Evolutionary conservation across 1,140 invertebrate species (phyloP), one percentile per base, ranked within the genome.

Genomic region (Ostrea denselamellosa): DNA sequence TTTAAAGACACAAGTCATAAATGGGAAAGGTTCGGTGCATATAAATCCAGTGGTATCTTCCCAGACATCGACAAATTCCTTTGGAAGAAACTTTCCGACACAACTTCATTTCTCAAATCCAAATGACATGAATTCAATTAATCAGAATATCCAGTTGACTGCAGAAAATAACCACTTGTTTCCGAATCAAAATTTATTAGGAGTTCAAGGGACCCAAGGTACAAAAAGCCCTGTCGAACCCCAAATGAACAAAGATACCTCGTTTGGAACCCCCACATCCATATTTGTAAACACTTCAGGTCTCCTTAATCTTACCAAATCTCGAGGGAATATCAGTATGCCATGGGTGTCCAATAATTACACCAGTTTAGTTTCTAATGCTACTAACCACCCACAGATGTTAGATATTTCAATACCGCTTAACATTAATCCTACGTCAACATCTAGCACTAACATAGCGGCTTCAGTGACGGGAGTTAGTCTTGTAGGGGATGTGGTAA

Each of bases 221-320:
- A 77, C 68, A 28, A 77, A 77, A 77, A 77, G 68, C 25, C 68
- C 68, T 28, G 68, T 77, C 28, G 68, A 77, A 77, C 68, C 68
- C 9, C 68, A 77, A 77, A 77, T 77, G 68, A 77, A 77, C 68
- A 22, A 34, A 77, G 68, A 77, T 28, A 34, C 68, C 22, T 77
- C 68, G 2, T 77, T 77, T 25, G 68, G 25, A 25, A 77, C 68
- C 28, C 68, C 68, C 8, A 62, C 56, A 28, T 77, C 68, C 8
- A 77, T 77, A 77, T 77, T 77, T 77, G 68, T 77, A 28, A 77
- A 77, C 25, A 77, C 68, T 3, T 77, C 68, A 3, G 68, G 68
- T 77, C 68, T 77, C 9, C 9, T 77, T 25, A 77, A 77, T 28
- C 68, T 77, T 25, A 77, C 68, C 68, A 25, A 77, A 34, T 25